Percentiles rank a stretch among this genome's conserved stretches.
These are phyloP conservation scores for Meloidogyne hapla DNA, from an alignment of 1,140 invertebrate genomes.

Conservation along the genomic window DNA sequence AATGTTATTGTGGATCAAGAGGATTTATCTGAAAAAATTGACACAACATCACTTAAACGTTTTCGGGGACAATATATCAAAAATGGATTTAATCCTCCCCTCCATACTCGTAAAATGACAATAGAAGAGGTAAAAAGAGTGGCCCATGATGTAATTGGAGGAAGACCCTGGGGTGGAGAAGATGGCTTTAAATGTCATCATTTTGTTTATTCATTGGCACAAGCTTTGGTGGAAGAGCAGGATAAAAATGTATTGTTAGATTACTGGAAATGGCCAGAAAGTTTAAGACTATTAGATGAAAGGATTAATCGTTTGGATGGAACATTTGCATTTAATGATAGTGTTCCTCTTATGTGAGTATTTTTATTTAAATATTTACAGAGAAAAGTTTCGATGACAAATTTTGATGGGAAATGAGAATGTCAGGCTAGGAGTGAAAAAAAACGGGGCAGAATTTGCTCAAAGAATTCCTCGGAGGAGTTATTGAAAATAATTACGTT, in stretches of 20 bases:
- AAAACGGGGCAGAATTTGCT: too few relatives aligned
- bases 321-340: not conserved
- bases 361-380: too few relatives aligned
- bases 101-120: not conserved
- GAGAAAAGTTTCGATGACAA: too few relatives aligned
- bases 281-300: conserved; percentile 6
- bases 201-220: conserved; percentile 1
- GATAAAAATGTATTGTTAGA: not conserved
- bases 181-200: not conserved
- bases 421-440: too few relatives aligned
- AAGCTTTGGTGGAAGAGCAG: not conserved
- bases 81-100: not conserved
- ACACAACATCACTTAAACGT: not conserved
- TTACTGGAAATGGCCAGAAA: not conserved
- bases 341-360: not conserved
- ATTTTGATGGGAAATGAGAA: too few relatives aligned
- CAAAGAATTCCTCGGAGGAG: too few relatives aligned
- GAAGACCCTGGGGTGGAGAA: not conserved
- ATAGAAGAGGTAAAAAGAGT: conserved; percentile 2
- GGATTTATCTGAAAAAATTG: not conserved
- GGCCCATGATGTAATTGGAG: not conserved
- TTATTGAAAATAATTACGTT: too few relatives aligned
- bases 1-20: conserved; percentile 1
- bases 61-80: not conserved
- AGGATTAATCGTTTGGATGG: not conserved